These are phyloP conservation scores for Apis cerana DNA, from an alignment of 1,140 invertebrate species.

Conservation along the genomic window DNA sequence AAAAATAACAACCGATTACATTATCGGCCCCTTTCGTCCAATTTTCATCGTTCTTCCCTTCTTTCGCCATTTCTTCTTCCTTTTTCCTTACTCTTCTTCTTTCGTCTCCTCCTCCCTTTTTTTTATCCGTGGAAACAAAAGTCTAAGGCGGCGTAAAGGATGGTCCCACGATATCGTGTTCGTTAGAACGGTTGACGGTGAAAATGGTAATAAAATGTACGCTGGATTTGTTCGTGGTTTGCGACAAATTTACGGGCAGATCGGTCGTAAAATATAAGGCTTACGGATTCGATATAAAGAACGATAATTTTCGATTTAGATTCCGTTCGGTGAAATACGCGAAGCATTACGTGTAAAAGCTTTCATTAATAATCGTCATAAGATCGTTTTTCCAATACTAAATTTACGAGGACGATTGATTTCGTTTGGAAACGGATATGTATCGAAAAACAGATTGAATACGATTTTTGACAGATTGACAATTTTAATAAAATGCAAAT, in stretches of 20 bases:
- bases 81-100: no score
- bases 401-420: constrained; percentile 4
- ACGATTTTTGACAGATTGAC: not conserved
- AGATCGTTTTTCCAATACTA: constrained; percentile 9
- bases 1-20: constrained; percentile 6
- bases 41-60: not conserved
- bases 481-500: not conserved
- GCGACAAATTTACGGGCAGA: constrained; percentile 50
- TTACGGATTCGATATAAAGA: constrained; percentile 4
- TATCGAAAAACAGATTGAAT: not conserved
- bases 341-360: constrained; percentile 43
- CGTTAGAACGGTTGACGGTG: constrained; percentile 15
- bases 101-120: not conserved
- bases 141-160: constrained; percentile 19
- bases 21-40: not conserved
- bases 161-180: constrained; percentile 22
- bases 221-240: constrained; percentile 28
- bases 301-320: constrained; percentile 37
- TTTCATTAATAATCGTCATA: constrained; percentile 59
- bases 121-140: not conserved
- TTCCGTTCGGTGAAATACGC: constrained; percentile 25
- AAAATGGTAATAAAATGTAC: constrained; percentile 39
- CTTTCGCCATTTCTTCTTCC: not conserved
- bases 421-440: not conserved
- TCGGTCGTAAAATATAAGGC: constrained; percentile 56